A percentile compares a stretch with the other conserved stretches of the same genome.
Conservation (phyloP, 2,797 vertebrate species). For the Amphiprion clarkii region DNA sequence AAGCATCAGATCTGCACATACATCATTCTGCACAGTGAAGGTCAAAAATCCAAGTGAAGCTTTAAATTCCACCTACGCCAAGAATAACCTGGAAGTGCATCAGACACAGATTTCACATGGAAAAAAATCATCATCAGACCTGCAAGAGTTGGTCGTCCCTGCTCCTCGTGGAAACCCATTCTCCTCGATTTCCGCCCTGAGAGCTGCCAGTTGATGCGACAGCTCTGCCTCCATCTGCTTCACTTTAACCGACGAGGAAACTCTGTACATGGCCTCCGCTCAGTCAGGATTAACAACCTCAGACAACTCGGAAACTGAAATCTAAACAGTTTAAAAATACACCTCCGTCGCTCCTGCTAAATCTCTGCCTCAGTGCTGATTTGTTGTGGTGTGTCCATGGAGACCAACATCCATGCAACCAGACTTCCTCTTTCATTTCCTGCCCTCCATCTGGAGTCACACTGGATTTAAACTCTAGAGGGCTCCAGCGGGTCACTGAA, state of each 20-base stretch:
- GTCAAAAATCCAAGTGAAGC: no score
- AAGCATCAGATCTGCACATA: no score
- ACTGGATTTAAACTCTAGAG: constrained; percentile 63
- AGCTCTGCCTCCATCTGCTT: constrained; percentile 84
- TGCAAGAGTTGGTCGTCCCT: constrained; percentile 50
- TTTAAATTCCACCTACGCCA: no score
- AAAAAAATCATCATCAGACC: constrained; percentile 66
- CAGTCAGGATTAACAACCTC: background rate
- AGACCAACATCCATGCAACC: constrained; percentile 43
- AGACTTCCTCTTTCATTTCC: constrained; percentile 23
- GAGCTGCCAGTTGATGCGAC: constrained; percentile 72
- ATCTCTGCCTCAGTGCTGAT: constrained; percentile 36
- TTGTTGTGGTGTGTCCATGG: constrained; percentile 74
- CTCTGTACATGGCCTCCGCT: constrained; percentile 71
- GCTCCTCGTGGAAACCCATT: constrained; percentile 50
- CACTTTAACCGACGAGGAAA: constrained; percentile 82
- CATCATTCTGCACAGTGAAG: no score
- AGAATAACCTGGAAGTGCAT: no score
- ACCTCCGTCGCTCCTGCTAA: background rate
- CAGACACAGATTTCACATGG: no score
- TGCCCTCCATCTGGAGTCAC: constrained; percentile 1
- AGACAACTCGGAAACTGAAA: background rate
- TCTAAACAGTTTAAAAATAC: background rate
- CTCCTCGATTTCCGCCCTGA: constrained; percentile 80
- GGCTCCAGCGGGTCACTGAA: constrained; percentile 57